Percentiles rank a stretch among this genome's conserved stretches.
These are phyloP conservation scores for Tyrophagus putrescentiae DNA, from an alignment of 1,140 invertebrate species.

Conservation along the genomic window DNA sequence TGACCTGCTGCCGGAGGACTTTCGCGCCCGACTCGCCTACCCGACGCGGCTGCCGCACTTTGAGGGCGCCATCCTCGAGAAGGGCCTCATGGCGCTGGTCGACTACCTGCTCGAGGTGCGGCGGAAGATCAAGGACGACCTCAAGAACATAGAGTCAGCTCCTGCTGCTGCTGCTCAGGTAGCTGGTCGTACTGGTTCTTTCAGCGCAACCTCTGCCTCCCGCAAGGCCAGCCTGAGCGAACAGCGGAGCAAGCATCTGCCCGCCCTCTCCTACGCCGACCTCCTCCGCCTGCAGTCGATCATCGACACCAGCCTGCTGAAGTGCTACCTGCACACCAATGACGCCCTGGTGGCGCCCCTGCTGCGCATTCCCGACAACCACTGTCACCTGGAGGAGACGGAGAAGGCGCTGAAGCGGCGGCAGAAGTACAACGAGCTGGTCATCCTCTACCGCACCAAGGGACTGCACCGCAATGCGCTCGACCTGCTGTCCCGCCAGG, in stretches of 20 bases:
- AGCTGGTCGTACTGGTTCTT: background rate
- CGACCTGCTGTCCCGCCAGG: conserved; percentile 65
- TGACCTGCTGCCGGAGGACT: conserved; percentile 57
- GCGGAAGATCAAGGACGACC: conserved; percentile 1
- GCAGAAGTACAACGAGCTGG: conserved; percentile 78
- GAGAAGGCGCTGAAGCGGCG: conserved; percentile 71
- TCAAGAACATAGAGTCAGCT: background rate
- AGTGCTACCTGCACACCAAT: conserved; percentile 90
- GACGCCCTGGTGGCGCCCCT: conserved; percentile 79
- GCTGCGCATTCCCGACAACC: conserved; percentile 65
- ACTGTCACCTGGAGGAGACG: conserved; percentile 84
- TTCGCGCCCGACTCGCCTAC: conserved; percentile 39
- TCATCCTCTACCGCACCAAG: conserved; percentile 88
- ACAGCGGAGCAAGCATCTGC: background rate
- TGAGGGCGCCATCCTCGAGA: conserved; percentile 68
- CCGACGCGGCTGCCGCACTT: conserved; percentile 46
- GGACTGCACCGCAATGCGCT: conserved; percentile 79
- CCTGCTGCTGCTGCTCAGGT: too few species aligned
- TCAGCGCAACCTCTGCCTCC: background rate
- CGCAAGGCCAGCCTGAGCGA: background rate
- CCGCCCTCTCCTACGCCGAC: background rate
- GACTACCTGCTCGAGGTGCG: conserved; percentile 66
- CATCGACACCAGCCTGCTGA: conserved; percentile 86
- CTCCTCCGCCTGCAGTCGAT: conserved; percentile 58
- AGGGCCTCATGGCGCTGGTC: conserved; percentile 69